Conservation (phyloP, 1,140 invertebrate species). For the Brachionus rubens region DNA sequence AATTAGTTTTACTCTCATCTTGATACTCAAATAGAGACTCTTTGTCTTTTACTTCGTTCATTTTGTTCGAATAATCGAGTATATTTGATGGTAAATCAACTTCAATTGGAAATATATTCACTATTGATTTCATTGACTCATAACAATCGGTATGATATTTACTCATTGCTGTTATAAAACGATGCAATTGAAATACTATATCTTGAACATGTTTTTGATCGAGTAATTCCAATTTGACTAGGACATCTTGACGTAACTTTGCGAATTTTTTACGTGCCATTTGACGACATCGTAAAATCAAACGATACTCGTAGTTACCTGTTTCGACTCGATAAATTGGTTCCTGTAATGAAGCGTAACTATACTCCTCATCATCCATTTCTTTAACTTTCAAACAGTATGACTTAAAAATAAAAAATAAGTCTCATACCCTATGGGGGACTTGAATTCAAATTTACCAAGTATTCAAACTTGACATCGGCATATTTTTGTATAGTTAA, state of each 20-base stretch:
- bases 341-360: slow-evolving; percentile 82
- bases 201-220: slow-evolving; percentile 95
- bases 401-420: slow-evolving; percentile 63
- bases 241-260: slow-evolving; percentile 83
- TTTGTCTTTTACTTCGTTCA: neutral
- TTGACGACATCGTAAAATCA: slow-evolving; percentile 88
- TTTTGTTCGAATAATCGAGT: neutral
- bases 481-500: slow-evolving; percentile 93
- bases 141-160: slow-evolving; percentile 69
- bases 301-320: slow-evolving; percentile 95
- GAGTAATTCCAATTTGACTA: slow-evolving; percentile 91
- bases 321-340: slow-evolving; percentile 94
- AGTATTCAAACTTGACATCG: slow-evolving; percentile 95
- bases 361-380: slow-evolving; percentile 98
- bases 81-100: slow-evolving; percentile 69
- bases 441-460: slow-evolving; percentile 63
- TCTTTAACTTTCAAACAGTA: slow-evolving; percentile 92
- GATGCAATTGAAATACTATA: slow-evolving; percentile 77
- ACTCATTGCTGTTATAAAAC: slow-evolving; percentile 74
- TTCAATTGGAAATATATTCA: slow-evolving; percentile 87
- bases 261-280: slow-evolving; percentile 85
- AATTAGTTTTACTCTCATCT: neutral
- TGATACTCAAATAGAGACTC: neutral
- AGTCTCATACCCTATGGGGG: too few species aligned
- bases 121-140: slow-evolving; percentile 68